Base-by-base conservation (phyloP, 2,113 vertebrate species). In the Ciconia boyciana region DNA sequence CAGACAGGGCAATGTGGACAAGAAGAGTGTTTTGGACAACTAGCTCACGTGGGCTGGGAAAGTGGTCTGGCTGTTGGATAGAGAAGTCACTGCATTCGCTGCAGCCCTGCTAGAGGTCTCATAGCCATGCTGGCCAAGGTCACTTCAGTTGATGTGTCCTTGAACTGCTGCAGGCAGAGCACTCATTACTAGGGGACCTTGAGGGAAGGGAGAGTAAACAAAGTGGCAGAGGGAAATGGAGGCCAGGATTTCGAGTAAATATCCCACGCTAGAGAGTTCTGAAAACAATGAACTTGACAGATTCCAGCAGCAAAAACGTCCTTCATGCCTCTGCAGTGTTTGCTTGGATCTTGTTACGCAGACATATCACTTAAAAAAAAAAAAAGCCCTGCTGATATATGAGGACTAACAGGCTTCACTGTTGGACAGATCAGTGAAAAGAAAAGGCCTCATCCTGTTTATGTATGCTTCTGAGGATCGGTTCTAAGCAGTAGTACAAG, bases 161-260 rank as follows among this genome's bases (percentile, higher is more conserved):
- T 76, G 74, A 93, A 71, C 57, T n/a, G 69, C 86, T 79, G 81
- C 77, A 92, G 84, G 43, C 90, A 87, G 7, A 76, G 57, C 61
- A 69, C 17, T 5, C 3, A 2, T 92, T 85, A 79, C 91, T 43
- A 52, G 10, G 80, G 70, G 86, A 89, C 92, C 76, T 76, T 72
- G 86, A 82, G 34, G 76, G 69, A 92, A 84, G 13, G 31, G 20
- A 96, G 72, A 52, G 64, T 75, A 94, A 95, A 96, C 65, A 83
- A 69, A 76, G 90, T 10, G 7, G 55, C 64, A 82, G 51, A 92
- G 69, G 46, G 51, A 84, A 87, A 70, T 0, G 4, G 84, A 90
- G 55, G 57, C 87, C 83, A 92, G 48, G 92, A 96, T 62, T 93
- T 90, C 1, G 0, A 93, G 80, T 94, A 96, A 94, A 95, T 52